Base-by-base conservation (phyloP, 2,797 vertebrate species). In the Phrynocephalus forsythii region DNA sequence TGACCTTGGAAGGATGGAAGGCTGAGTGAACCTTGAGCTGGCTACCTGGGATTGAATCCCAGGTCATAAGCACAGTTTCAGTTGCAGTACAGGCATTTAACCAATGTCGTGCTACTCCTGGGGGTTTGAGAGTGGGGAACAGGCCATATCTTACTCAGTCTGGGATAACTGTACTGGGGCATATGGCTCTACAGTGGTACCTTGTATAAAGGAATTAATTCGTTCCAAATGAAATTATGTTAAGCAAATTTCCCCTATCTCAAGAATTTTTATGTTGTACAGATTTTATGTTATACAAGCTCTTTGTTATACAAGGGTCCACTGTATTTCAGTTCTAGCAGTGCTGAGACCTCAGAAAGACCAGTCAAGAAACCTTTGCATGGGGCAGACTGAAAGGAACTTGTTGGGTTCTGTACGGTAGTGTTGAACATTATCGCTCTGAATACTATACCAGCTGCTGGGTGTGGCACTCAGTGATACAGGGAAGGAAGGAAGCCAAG, bases 401-500 rank as follows among this genome's bases (percentile, higher is more conserved):
- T 30, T 76, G 10, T n/a, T 3, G 44, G 56, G 8, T 76, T 85
- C 33, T 48, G 56, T 33, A 66, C 22, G 56, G 22, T 16, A n/a
- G 16, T 28, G 71, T 20, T 85, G 77, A 67, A 44, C 11, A 75
- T 84, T 87, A 87, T 90, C 85, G 0, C 60, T 26, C 48, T 20
- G 78, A 69, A 75, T 81, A 86, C 13, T 80, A 72, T 69, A 50
- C 82, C 89, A 85, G 89, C 72, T 77, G 72, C 79, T 52, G 79
- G 89, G 83, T 82, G 89, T 66, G 82, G 89, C 79, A 24, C 79
- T n/a, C 44, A 60, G 48, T 76, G 77, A 81, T 78, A 75, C 69
- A 81, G 82, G 52, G 78, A 84, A 81, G 77, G 85, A 87, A 87
- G 82, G 82, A 76, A 87, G 78, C 69, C 66, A 52, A 86, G 16